Conservation (phyloP, 2,888 invertebrate species). For the Keiferia lycopersicella region DNA sequence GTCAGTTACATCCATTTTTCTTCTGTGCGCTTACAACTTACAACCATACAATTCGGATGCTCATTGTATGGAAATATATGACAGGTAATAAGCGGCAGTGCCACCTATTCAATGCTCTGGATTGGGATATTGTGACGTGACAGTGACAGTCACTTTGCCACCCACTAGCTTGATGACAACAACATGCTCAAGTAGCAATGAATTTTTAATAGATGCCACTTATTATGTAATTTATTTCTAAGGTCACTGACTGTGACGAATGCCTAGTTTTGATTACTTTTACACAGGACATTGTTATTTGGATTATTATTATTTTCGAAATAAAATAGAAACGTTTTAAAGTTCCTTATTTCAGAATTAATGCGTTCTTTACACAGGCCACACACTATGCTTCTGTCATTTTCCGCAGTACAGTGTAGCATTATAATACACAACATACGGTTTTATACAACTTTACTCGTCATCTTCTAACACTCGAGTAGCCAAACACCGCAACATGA, state of each 20-base stretch:
- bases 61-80: conserved; percentile 70
- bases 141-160: conserved; percentile 48
- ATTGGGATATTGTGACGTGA: conserved; percentile 48
- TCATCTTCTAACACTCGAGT: too few relatives aligned
- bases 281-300: too few relatives aligned
- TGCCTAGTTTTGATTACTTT: too few relatives aligned
- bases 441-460: too few relatives aligned
- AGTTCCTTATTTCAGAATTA: too few relatives aligned
- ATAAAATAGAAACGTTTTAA: too few relatives aligned
- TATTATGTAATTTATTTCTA: background rate
- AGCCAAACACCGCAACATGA: too few relatives aligned
- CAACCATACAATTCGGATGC: conserved; percentile 43
- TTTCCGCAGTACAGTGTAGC: too few relatives aligned
- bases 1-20: background rate
- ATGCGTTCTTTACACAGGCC: too few relatives aligned
- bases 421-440: too few relatives aligned
- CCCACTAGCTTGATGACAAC: conserved; percentile 47
- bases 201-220: conserved; percentile 18
- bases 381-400: too few relatives aligned
- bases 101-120: conserved; percentile 65
- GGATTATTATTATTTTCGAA: too few relatives aligned
- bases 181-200: conserved; percentile 19
- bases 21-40: conserved; percentile 16
- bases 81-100: conserved; percentile 50
- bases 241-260: background rate